These are phyloP conservation scores for Sclerurus mexicanus DNA, from an alignment of 2,113 vertebrate genomes.

Conservation along the genomic window DNA sequence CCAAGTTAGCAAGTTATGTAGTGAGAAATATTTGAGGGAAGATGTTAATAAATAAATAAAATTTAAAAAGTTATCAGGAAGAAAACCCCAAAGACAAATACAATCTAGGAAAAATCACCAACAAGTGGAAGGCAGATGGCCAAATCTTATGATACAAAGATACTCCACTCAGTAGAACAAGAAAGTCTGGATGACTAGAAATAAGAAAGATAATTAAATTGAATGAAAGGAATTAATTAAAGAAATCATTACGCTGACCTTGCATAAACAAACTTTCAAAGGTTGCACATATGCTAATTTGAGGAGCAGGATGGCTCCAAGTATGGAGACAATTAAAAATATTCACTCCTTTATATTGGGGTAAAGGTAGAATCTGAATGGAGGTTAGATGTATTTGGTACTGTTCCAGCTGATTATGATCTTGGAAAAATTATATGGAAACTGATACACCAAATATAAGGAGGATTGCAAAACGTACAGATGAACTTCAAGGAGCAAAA, in stretches of 20 bases:
- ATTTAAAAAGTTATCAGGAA: not conserved
- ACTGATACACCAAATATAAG: not conserved
- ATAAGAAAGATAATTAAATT: not conserved
- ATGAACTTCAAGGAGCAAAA: not conserved
- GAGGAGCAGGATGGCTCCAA: not conserved
- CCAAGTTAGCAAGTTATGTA: not conserved
- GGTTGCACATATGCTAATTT: not conserved
- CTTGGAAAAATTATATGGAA: not conserved
- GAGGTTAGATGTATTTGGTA: not conserved
- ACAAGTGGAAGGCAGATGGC: not conserved
- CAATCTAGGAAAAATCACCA: not conserved
- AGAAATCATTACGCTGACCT: not conserved
- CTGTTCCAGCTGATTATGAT: not conserved
- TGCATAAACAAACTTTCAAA: constrained; percentile 1
- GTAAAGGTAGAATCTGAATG: not conserved
- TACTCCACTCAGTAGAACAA: not conserved
- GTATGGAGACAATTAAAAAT: not conserved
- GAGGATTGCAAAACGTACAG: not conserved
- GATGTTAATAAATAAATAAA: not conserved
- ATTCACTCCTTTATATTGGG: not conserved
- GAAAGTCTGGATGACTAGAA: not conserved
- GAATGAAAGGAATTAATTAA: not conserved
- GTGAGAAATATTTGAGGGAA: not conserved
- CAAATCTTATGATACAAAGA: not conserved
- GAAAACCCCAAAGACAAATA: not conserved